These are phyloP conservation scores for Chymomyza fuscimana DNA, from an alignment of 2,888 invertebrate genomes.

Conservation along the genomic window DNA sequence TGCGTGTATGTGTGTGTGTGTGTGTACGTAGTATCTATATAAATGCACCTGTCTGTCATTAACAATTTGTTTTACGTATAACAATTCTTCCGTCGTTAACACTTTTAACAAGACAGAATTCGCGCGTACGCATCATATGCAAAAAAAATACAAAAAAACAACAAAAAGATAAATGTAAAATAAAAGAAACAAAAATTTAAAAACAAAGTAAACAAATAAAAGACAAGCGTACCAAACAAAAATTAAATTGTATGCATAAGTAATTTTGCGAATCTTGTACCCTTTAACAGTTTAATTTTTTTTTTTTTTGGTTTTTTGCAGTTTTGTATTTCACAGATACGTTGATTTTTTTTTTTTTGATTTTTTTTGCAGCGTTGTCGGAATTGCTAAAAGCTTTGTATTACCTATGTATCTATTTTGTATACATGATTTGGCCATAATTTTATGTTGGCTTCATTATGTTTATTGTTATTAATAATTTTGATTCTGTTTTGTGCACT, in stretches of 20 bases:
- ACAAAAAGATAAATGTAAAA: not conserved
- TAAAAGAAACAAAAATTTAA: constrained; percentile 26
- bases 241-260: constrained; percentile 69
- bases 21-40: not conserved
- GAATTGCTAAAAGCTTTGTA: not conserved
- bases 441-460: constrained; percentile 19
- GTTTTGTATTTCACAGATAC: constrained; percentile 28
- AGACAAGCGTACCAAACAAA: constrained; percentile 45
- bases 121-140: constrained; percentile 28
- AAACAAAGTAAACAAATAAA: constrained; percentile 4
- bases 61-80: not conserved
- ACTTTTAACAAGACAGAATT: not conserved
- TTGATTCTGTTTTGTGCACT: not conserved
- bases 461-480: constrained; percentile 2
- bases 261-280: constrained; percentile 43
- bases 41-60: not conserved
- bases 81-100: constrained; percentile 37
- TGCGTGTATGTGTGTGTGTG: not conserved
- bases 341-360: not conserved
- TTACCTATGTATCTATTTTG: not conserved
- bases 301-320: constrained; percentile 15
- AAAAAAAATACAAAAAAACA: constrained; percentile 9
- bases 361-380: constrained; percentile 1
- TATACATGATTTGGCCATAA: constrained; percentile 26
- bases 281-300: not conserved